These are phyloP conservation scores for Cyclophora albipunctata DNA, from an alignment of 2,888 invertebrate genomes.

Conservation along the genomic window DNA sequence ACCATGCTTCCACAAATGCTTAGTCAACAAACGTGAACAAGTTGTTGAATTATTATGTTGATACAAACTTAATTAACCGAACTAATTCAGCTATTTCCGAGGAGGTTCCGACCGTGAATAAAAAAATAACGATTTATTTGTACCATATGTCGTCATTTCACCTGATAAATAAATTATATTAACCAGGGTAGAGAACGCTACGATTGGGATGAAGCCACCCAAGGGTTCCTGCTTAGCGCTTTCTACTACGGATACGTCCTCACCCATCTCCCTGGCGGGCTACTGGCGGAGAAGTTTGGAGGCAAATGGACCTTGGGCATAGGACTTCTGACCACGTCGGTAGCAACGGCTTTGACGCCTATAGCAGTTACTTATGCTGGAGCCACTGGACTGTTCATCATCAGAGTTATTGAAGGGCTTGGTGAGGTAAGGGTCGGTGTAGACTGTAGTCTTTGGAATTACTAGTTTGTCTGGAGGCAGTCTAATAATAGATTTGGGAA, in stretches of 20 bases:
- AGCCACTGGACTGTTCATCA: slow-evolving; percentile 70
- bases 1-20: too few relatives aligned
- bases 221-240: slow-evolving; percentile 84
- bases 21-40: too few relatives aligned
- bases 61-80: too few relatives aligned
- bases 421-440: slow-evolving; percentile 76
- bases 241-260: slow-evolving; percentile 90
- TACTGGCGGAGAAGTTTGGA: slow-evolving; percentile 86
- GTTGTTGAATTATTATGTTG: too few relatives aligned
- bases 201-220: slow-evolving; percentile 81
- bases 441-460: too few relatives aligned
- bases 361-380: slow-evolving; percentile 75
- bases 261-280: slow-evolving; percentile 88
- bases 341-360: slow-evolving; percentile 87
- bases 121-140: too few relatives aligned
- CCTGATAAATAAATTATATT: too few relatives aligned
- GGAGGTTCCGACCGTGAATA: too few relatives aligned
- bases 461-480: background rate
- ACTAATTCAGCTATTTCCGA: too few relatives aligned
- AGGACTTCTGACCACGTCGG: slow-evolving; percentile 84
- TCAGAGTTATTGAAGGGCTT: slow-evolving; percentile 65
- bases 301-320: slow-evolving; percentile 88
- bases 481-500: too few relatives aligned
- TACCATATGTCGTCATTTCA: too few relatives aligned
- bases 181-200: slow-evolving; percentile 57